Evolutionary conservation across 2,113 vertebrate species (phyloP), one percentile per base, ranked within the genome.

Genomic region (Aegithalos caudatus): DNA sequence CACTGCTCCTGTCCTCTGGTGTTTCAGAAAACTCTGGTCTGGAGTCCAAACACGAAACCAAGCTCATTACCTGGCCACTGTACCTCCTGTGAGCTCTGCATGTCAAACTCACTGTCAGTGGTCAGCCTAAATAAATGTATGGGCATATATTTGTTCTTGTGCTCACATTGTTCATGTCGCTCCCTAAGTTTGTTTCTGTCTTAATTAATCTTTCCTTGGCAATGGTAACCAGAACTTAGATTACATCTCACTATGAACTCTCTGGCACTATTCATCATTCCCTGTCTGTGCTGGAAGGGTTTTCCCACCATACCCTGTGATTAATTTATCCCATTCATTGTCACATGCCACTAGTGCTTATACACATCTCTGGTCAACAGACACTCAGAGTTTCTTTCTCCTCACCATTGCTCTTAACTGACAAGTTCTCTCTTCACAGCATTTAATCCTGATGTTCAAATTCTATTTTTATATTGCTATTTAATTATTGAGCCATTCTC

Each of bases 81-180:
- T 20, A 57, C 9, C 20, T 69, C 44, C 29, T 81, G 35, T 71
- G 38, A 78, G 29, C 37, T 62, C 69, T 74, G 51, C 19, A 8
- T 1, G 1, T 33, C 0, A 0, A 88, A 53, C 21, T n/a, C 14
- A 4, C 5, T n/a, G 20, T 27, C 3, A 1, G 8, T 18, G 11
- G 77, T 83, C 35, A 81, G 22, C 37, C 27, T 64, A 81, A 88
- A 62, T 40, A 37, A 79, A 71, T 48, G 19, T 23, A 9, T 11
- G 6, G n/a, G 10, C 24, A 37, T 6, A 9, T 29, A 64, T n/a
- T 85, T 95, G 27, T 44, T 79, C 48, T 53, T 60, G 23, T 47
- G 40, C 37, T 89, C 14, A 11, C 31, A 45, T 71, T 67, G 56
- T 44, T 73, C 44, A 2, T 51, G 37, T 71, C 78, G 47, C 24